These are phyloP conservation scores for Axis porcinus DNA, from an alignment of 2,113 vertebrate species.

Conservation along the genomic window DNA sequence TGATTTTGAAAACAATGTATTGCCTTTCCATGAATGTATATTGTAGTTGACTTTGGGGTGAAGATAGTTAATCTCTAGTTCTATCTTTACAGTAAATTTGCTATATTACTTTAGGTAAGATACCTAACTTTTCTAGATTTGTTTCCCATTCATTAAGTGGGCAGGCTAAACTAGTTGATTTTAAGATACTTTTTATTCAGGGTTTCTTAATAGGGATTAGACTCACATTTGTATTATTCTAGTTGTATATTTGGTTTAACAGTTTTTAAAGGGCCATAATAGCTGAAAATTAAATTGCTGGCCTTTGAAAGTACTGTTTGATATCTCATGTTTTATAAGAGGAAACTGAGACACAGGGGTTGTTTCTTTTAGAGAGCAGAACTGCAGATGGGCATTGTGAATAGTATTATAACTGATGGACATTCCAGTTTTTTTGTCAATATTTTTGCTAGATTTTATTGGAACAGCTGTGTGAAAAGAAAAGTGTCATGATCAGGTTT, in stretches of 20 bases:
- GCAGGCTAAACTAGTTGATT: background rate
- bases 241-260: background rate
- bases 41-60: background rate
- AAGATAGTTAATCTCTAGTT: conserved; percentile 8
- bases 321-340: background rate
- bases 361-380: background rate
- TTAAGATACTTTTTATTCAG: background rate
- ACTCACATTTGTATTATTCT: background rate
- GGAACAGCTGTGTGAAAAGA: background rate
- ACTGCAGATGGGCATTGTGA: background rate
- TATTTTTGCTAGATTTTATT: background rate
- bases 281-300: conserved; percentile 7
- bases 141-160: background rate
- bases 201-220: background rate
- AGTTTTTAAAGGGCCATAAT: background rate
- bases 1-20: background rate
- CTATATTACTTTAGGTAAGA: background rate
- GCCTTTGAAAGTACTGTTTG: background rate
- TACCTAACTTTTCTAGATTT: background rate
- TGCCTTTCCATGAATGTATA: background rate
- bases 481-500: background rate
- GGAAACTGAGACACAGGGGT: background rate
- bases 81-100: background rate
- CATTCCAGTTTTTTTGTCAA: background rate
- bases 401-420: background rate